Evolutionary conservation across 2,797 vertebrate genomes (phyloP).

Genomic region (Lacerta bilineata): DNA sequence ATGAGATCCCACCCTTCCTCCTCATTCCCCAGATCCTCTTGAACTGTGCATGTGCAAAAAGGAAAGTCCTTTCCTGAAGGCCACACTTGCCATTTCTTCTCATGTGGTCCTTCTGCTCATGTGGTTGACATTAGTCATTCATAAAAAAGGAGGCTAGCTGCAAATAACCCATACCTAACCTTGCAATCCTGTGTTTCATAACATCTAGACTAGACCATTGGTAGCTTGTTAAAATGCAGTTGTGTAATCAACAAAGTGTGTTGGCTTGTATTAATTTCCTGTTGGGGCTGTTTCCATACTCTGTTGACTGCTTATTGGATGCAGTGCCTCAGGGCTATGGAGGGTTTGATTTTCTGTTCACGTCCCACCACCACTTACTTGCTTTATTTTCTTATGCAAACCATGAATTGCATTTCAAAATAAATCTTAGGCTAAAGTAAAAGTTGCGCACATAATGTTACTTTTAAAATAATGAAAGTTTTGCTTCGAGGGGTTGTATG

Average conservation of each 20-base stretch:
- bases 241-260: conserved; percentile 65
- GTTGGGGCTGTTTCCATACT: conserved; percentile 51
- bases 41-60: not conserved
- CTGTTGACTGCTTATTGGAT: conserved; percentile 59
- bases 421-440: not conserved
- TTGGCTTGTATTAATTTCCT: conserved; percentile 69
- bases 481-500: not conserved
- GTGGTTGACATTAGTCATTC: not conserved
- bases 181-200: conserved; percentile 57
- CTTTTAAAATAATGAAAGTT: not conserved
- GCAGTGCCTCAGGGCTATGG: conserved; percentile 42
- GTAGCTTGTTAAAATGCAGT: conserved; percentile 62
- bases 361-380: not conserved
- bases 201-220: conserved; percentile 50
- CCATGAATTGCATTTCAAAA: not conserved
- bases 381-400: not conserved
- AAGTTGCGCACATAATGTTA: not conserved
- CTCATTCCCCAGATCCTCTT: not conserved
- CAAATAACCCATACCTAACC: not conserved
- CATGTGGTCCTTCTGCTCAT: not conserved
- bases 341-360: not conserved
- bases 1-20: not conserved
- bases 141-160: conserved; percentile 16
- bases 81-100: not conserved
- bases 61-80: not conserved